Evolutionary conservation across 2,797 vertebrate species (phyloP).

Genomic region (Macroramphosus scolopax): DNA sequence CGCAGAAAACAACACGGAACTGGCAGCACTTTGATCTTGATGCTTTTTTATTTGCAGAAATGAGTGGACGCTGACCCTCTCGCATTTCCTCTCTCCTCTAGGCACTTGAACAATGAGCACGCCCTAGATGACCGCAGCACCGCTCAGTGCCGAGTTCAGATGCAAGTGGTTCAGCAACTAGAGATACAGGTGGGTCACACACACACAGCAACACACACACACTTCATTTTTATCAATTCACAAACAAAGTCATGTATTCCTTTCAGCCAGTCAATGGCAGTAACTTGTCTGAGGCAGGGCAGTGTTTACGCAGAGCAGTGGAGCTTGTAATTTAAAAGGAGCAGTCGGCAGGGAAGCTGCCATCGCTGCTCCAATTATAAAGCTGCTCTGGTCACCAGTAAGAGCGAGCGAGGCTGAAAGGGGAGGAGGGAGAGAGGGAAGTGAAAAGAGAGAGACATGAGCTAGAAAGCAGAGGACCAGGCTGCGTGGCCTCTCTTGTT

Average conservation of each 20-base stretch:
- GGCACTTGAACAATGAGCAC: slow-evolving; percentile 98
- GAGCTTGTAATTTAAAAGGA: slow-evolving; percentile 82
- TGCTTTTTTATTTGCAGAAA: slow-evolving; percentile 5
- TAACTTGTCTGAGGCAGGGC: slow-evolving; percentile 63
- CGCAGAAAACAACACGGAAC: too few relatives aligned
- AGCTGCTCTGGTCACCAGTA: slow-evolving; percentile 70
- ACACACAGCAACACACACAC: slow-evolving; percentile 1
- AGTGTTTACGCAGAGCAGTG: slow-evolving; percentile 78
- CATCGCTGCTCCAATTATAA: slow-evolving; percentile 84
- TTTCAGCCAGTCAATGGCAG: slow-evolving; percentile 51
- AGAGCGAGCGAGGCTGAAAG: slow-evolving; percentile 44
- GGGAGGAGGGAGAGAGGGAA: slow-evolving; percentile 14
- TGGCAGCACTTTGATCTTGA: too few relatives aligned
- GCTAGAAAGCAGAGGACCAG: slow-evolving; percentile 33
- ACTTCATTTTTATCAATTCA: slow-evolving; percentile 35
- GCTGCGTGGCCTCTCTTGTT: slow-evolving; percentile 42
- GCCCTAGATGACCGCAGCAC: slow-evolving; percentile 98
- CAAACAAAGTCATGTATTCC: slow-evolving; percentile 47
- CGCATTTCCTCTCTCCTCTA: slow-evolving; percentile 57
- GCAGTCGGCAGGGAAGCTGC: slow-evolving; percentile 80
- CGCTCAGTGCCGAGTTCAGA: slow-evolving; percentile 97
- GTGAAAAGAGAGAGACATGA: slow-evolving; percentile 14
- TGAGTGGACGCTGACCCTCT: slow-evolving; percentile 9
- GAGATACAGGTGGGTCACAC: slow-evolving; percentile 91
- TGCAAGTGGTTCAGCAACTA: slow-evolving; percentile 99